Percentiles rank a stretch among this genome's conserved stretches.
These are phyloP conservation scores for Paracyprichromis sp. DNA, from an alignment of 2,113 vertebrate genomes.

Conservation along the genomic window DNA sequence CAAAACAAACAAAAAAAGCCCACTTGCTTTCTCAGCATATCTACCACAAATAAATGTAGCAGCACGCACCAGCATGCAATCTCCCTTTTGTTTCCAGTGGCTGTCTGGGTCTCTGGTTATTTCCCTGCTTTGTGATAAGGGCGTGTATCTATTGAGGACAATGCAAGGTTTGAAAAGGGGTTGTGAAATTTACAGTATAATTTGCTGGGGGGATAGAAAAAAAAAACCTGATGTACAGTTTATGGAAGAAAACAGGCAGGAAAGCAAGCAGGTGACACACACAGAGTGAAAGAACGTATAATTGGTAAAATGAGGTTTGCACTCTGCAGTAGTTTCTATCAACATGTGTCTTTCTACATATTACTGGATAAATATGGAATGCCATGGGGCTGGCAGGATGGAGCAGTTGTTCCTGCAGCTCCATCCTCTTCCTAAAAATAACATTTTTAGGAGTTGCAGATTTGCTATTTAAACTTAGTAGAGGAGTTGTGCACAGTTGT, in stretches of 20 bases:
- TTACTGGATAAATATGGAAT: background rate
- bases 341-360: background rate
- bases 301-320: background rate
- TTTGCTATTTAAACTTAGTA: background rate
- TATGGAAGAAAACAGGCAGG: background rate
- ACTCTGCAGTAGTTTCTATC: background rate
- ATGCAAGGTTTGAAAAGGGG: background rate
- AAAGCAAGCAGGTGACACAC: background rate
- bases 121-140: background rate
- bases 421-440: background rate
- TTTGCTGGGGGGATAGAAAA: background rate
- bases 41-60: conserved; percentile 21
- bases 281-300: background rate
- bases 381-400: background rate
- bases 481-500: background rate
- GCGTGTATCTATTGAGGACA: background rate
- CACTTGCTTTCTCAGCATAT: conserved; percentile 12
- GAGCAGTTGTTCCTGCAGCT: background rate
- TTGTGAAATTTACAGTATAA: conserved; percentile 8
- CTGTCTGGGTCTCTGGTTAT: background rate
- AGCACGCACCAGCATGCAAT: background rate
- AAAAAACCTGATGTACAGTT: background rate
- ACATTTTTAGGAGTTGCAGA: rapidly evolving
- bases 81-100: background rate
- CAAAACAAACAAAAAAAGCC: background rate